phyloP scores from a whole-genome alignment of 2,113 vertebrate species.

The Petrocephalus zakoni region DNA sequence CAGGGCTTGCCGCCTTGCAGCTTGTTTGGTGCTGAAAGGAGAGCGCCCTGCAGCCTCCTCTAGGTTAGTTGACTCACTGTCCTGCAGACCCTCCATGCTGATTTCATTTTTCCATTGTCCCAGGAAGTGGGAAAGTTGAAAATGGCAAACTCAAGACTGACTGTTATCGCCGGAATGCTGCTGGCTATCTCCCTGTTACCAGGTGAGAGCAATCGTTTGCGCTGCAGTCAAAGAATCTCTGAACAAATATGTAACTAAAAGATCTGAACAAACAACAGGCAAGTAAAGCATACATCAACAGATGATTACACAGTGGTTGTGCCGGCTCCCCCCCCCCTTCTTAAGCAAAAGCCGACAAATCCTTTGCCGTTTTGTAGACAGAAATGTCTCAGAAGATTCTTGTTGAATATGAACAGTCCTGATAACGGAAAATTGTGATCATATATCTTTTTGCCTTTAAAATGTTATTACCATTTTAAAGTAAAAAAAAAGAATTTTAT shows the following conservation, averaged over 20 bases:
- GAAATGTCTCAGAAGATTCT: not conserved
- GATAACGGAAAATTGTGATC: not conserved
- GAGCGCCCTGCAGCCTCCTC: not conserved
- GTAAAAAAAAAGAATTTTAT: not conserved
- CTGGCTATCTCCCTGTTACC: conserved; percentile 55
- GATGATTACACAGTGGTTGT: not conserved
- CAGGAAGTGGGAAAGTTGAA: conserved; percentile 38
- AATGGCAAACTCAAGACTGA: conserved; percentile 49
- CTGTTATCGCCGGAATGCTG: conserved; percentile 49
- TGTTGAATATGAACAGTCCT: not conserved
- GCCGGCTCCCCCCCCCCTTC: not conserved
- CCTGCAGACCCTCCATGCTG: not conserved
- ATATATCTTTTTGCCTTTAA: not conserved
- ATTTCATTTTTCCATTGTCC: conserved; percentile 10
- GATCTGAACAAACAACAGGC: not conserved
- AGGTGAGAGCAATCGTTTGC: conserved; percentile 47
- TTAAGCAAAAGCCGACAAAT: not conserved
- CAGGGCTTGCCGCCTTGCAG: not conserved
- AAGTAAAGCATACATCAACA: not conserved
- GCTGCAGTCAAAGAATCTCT: not conserved
- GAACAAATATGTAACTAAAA: not conserved
- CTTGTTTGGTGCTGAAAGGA: conserved; percentile 18
- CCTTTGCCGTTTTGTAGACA: not conserved
- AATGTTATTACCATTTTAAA: not conserved
- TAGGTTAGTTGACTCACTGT: not conserved